Conservation (phyloP, 2,113 vertebrate genomes). For the Pygoscelis adeliae region DNA sequence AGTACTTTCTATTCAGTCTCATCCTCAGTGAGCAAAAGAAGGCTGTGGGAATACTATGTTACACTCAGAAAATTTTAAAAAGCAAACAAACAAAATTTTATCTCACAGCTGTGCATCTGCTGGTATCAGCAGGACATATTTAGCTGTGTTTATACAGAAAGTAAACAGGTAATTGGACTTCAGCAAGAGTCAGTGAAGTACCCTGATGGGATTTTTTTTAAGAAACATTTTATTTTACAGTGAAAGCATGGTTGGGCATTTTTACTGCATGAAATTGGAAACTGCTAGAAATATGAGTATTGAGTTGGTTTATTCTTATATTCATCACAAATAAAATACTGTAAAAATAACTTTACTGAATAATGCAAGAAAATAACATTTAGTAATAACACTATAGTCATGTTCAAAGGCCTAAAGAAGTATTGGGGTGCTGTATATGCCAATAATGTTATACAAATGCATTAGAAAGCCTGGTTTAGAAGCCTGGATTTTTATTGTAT, state of each 20-base stretch:
- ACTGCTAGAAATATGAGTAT: neutral
- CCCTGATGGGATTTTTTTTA: neutral
- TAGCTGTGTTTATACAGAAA: conserved; percentile 16
- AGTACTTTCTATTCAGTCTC: conserved; percentile 11
- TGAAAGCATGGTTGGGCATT: neutral
- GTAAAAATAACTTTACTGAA: conserved; percentile 1
- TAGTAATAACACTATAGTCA: neutral
- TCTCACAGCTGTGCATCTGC: neutral
- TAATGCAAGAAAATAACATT: neutral
- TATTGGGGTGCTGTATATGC: neutral
- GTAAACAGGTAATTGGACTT: conserved; percentile 16
- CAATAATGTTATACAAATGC: neutral
- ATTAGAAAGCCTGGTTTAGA: neutral
- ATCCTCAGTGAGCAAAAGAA: neutral
- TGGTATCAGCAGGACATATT: conserved; percentile 32
- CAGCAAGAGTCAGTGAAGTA: neutral
- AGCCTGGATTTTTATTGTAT: neutral
- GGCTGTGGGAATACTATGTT: conserved; percentile 57
- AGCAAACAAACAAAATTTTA: conserved; percentile 48
- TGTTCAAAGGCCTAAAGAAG: neutral
- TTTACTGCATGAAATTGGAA: conserved; percentile 8
- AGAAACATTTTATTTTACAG: neutral
- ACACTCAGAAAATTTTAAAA: conserved; percentile 13
- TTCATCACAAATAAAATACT: neutral
- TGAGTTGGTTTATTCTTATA: neutral